Conservation (phyloP, 2,113 vertebrate genomes). For the Panurus biarmicus region DNA sequence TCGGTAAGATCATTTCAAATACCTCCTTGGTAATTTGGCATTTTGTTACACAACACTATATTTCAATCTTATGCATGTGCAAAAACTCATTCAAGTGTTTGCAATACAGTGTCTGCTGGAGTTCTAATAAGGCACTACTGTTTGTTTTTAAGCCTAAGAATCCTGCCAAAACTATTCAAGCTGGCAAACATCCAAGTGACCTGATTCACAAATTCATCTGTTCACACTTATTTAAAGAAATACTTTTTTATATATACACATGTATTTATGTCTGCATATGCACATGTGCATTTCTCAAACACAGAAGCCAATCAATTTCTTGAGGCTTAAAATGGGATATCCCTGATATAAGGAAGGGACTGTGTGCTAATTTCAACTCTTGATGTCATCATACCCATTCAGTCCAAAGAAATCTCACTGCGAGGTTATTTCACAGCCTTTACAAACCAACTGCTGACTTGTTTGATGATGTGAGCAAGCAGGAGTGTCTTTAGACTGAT, state of each 20-base stretch:
- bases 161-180: background rate
- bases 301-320: background rate
- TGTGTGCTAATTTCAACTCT: background rate
- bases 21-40: background rate
- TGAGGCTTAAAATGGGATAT: background rate
- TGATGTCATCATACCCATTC: background rate
- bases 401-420: background rate
- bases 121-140: background rate
- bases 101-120: background rate
- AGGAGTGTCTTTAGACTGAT: background rate
- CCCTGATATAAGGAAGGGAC: background rate
- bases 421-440: background rate
- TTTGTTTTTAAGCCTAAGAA: slow-evolving; percentile 10
- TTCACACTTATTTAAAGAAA: background rate
- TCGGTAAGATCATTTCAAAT: slow-evolving; percentile 4
- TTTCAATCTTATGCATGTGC: slow-evolving; percentile 16
- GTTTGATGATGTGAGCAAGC: background rate
- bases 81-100: slow-evolving; percentile 23
- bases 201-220: background rate
- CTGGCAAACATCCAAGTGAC: background rate
- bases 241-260: background rate
- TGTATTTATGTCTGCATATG: background rate
- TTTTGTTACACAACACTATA: background rate
- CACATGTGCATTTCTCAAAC: background rate
- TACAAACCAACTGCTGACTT: background rate